Base-by-base conservation (phyloP, 2,797 vertebrate species). In the Helarctos malayanus region DNA sequence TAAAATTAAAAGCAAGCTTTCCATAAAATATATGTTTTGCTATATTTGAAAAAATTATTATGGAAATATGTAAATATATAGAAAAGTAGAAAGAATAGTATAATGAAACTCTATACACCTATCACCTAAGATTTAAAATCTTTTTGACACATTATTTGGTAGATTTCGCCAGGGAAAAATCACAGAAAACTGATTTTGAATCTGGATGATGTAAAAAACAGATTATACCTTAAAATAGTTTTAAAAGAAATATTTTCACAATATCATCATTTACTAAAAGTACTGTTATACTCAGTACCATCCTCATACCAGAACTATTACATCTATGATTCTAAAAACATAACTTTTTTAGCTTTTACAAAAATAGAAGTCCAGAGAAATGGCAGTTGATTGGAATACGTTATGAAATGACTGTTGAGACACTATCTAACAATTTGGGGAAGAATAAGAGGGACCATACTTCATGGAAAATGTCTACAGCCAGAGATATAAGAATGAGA, bases 131-230 rank as follows among this genome's bases (percentile, higher is more conserved):
- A 5, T 87, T 84, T 89, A 65, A 56, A 79, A 91, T 23, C 15
- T 71, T 85, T 81, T 84, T 69, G 32, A 49, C 8, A 75, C 27
- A 89, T 45, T 75, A 82, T 82, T 89, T 88, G 35, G n/a, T 78
- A 84, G 63, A 65, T 27, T 92, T 15, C n/a, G 29, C 16, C 45
- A 23, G 5, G 32, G 88, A 81, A 97, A 85, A 96, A 90, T 61
- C 27, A 95, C 4, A 92, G 76, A 49, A 94, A 95, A 85, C 19
- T 65, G 38, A 96, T 41, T 94, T 79, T 91, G 32, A 93, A 92
- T 10, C 29, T 89, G 35, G 15, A 81, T 96, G 47, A 71, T 88
- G 3, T 92, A 47, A 97, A 95, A 89, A 89, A 93, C 6, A 90
- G 23, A 80, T 76, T 71, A 81, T 68, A 75, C 6, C n/a, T 84